Evolutionary conservation across 2,113 vertebrate genomes (phyloP), one percentile per base, ranked within the genome.

Genomic region (Meriones unguiculatus): DNA sequence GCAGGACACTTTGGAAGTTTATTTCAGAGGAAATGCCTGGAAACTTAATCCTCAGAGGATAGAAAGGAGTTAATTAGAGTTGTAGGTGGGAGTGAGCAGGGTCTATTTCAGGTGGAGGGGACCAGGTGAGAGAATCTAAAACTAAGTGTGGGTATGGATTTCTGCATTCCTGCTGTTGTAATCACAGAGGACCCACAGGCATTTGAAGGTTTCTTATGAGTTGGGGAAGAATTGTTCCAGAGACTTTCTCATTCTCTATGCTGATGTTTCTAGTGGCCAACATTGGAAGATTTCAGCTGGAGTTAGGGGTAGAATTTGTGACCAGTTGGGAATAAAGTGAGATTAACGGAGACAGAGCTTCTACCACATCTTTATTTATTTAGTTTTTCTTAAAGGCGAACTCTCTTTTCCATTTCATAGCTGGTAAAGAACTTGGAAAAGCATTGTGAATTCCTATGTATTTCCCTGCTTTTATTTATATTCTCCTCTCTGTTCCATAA

Each of bases 391-490:
- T 7, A 38, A 85, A 92, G 76, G 22, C 4, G 54, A 64, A 22
- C 69, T 87, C 57, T 82, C 54, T 11, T 88, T 87, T 17, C 46
- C 25, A 1, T 38, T 67, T 82, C 88, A 90, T 6, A 72, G 22
- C 80, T 82, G 80, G 38, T 90, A 75, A 97, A 73, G 87, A 87
- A 76, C 57, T 96, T 67, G n/a, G 32, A 81, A 75, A 75, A 41
- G 20, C 46, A 38, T 59, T n/a, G 32, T 82, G 24, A 90, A 73
- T 28, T 35, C 17, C 9, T 5, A 0, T 70, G 18, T 35, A 35
- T 62, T 38, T 46, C 54, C n/a, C 38, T 57, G 57, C 76, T 75
- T 85, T 87, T 38, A 4, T 76, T 75, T 46, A 18, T 46, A 9
- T 38, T 22, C 94, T 52, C 50, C 7, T 50, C 22, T 62, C 10